phyloP scores from a whole-genome alignment of 2,888 invertebrate species.

The Penaeus monodon region DNA sequence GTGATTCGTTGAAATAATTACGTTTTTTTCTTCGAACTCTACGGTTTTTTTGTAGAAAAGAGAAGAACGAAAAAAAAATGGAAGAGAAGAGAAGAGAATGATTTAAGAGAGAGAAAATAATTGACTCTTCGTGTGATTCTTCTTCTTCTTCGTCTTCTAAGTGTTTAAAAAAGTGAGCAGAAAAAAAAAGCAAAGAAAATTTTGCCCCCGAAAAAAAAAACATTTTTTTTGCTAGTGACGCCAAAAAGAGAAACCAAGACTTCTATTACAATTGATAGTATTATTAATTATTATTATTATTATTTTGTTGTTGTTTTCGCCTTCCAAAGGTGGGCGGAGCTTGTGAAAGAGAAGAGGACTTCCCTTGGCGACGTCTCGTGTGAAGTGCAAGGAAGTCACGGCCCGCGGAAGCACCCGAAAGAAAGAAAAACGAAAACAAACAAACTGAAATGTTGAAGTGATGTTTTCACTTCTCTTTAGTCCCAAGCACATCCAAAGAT shows the following conservation, averaged over 20 bases:
- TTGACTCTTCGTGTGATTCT: background rate
- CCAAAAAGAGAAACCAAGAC: conserved; percentile 41
- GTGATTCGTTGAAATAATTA: conserved; percentile 16
- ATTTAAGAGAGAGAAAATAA: background rate
- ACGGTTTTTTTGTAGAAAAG: conserved; percentile 1
- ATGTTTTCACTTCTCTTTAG: conserved; percentile 48
- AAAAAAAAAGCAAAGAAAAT: background rate
- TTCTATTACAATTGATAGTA: conserved; percentile 37
- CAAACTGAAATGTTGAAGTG: conserved; percentile 35
- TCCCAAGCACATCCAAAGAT: conserved; percentile 55
- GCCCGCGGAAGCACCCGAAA: no score
- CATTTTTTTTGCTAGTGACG: conserved; percentile 41
- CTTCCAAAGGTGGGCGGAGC: background rate
- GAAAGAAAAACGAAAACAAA: background rate
- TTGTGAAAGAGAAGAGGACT: background rate
- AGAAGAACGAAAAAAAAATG: background rate
- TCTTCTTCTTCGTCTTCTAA: background rate
- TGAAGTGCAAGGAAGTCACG: no score
- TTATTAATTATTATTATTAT: conserved; percentile 15
- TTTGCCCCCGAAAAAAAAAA: background rate
- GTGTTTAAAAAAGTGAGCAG: background rate
- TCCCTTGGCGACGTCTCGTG: no score
- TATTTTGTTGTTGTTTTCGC: conserved; percentile 15
- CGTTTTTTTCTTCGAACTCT: conserved; percentile 7
- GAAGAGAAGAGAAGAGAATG: background rate